Conservation (phyloP, 2,797 vertebrate species). For the Toxotes lorentzi region DNA sequence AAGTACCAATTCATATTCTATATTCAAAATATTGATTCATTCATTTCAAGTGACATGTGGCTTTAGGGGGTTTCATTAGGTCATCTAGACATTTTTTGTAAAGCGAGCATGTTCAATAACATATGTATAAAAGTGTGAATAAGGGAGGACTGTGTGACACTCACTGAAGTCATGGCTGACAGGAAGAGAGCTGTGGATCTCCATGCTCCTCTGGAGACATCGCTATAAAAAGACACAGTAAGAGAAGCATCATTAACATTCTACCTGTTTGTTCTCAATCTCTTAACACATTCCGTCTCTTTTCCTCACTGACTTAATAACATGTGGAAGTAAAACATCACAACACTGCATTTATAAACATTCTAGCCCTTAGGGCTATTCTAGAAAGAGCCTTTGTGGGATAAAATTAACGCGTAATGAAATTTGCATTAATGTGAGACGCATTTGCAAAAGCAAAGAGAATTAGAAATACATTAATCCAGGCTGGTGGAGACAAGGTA, state of each 20-base stretch:
- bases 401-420: not conserved
- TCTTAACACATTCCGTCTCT: not conserved
- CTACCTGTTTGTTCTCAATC: not conserved
- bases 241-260: constrained; percentile 18
- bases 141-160: constrained; percentile 61
- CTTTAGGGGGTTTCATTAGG: constrained; percentile 12
- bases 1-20: not conserved
- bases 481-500: not conserved
- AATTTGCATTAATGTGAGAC: not conserved
- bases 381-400: not conserved
- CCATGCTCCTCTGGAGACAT: constrained; percentile 89
- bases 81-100: not conserved
- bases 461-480: not conserved
- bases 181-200: constrained; percentile 78
- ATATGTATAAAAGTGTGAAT: not conserved
- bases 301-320: constrained; percentile 15
- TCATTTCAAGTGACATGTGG: not conserved
- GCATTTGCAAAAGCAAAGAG: not conserved
- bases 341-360: not conserved
- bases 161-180: constrained; percentile 89
- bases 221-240: constrained; percentile 74
- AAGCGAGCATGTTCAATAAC: not conserved
- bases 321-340: not conserved
- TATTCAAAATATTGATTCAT: not conserved
- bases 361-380: not conserved